Percentiles rank a stretch among this genome's conserved stretches.
Evolutionary conservation across 2,888 invertebrate species (phyloP).

Genomic region (Rhamphomyia laevipes): DNA sequence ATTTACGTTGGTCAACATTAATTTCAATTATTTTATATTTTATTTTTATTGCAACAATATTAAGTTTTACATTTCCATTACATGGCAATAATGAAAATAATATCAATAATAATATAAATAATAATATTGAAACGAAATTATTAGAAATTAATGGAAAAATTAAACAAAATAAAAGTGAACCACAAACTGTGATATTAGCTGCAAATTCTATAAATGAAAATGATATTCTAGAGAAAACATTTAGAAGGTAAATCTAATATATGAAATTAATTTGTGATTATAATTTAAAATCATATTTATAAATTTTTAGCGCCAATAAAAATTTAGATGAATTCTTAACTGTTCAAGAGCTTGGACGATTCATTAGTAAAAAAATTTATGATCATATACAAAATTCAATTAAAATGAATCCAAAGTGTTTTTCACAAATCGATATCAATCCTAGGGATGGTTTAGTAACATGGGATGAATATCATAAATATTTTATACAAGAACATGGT

Average conservation of each 20-base stretch:
- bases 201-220: constrained; percentile 39
- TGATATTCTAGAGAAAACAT: constrained; percentile 38
- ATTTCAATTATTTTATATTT: constrained; percentile 1
- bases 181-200: constrained; percentile 41
- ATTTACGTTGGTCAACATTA: not conserved
- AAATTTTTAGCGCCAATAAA: constrained; percentile 45
- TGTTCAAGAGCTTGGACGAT: constrained; percentile 50
- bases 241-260: constrained; percentile 36
- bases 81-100: not conserved
- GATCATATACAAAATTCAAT: constrained; percentile 57
- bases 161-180: constrained; percentile 23
- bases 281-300: not conserved
- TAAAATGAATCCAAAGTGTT: constrained; percentile 52
- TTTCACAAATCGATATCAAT: constrained; percentile 51
- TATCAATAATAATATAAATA: not conserved
- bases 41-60: not conserved
- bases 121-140: not conserved
- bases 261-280: not conserved
- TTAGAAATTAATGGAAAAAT: not conserved
- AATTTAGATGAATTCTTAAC: constrained; percentile 45
- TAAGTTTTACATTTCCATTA: not conserved
- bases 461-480: constrained; percentile 70
- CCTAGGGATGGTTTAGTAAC: constrained; percentile 52
- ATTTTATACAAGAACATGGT: constrained; percentile 58
- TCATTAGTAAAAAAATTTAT: constrained; percentile 54